phyloP scores from a whole-genome alignment of 2,888 invertebrate genomes.

The Copidosoma aretas region DNA sequence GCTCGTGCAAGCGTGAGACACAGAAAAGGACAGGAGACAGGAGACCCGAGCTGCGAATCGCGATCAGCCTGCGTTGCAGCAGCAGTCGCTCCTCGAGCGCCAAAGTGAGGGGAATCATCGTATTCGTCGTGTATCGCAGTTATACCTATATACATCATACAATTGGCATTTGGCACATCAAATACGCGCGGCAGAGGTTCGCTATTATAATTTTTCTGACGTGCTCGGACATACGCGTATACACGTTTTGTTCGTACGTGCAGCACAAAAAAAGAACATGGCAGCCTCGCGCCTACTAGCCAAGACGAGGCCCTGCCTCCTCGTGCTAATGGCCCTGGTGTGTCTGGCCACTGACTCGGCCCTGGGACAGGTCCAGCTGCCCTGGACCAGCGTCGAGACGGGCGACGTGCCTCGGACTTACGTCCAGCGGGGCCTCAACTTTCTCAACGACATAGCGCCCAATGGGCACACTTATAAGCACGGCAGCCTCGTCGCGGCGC shows the following conservation, averaged over 20 bases:
- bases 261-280: slow-evolving; percentile 10
- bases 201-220: no score
- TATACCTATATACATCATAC: no score
- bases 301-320: not conserved
- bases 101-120: slow-evolving; percentile 22
- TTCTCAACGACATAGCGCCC: slow-evolving; percentile 51
- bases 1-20: no score
- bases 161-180: no score
- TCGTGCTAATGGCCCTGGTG: not conserved
- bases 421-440: slow-evolving; percentile 50
- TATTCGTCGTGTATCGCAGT: no score
- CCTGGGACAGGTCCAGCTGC: slow-evolving; percentile 42
- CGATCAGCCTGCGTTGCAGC: not conserved
- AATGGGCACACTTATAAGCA: slow-evolving; percentile 51
- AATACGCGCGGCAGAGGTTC: no score
- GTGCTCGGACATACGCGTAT: no score
- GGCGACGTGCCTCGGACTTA: slow-evolving; percentile 31
- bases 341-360: slow-evolving; percentile 12
- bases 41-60: not conserved
- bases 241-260: no score
- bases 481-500: slow-evolving; percentile 54
- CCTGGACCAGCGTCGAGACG: slow-evolving; percentile 45
- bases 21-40: no score
- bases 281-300: slow-evolving; percentile 29
- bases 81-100: slow-evolving; percentile 19